phyloP scores from a whole-genome alignment of 2,797 vertebrate species.

The Varecia variegata region DNA sequence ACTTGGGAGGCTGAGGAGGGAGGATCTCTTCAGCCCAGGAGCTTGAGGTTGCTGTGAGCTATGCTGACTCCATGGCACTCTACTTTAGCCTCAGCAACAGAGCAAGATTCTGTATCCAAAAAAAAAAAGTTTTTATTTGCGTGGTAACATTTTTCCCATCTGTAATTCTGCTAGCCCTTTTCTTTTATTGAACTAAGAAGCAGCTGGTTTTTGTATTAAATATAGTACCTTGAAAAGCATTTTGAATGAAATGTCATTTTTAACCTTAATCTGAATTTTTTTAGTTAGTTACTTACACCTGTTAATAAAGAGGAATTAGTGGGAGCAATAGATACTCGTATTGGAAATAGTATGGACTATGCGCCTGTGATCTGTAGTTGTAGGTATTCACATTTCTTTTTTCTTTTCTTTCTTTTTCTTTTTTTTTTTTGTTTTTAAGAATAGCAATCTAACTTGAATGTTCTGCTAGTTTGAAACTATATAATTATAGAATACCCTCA shows the following conservation, averaged over 20 bases:
- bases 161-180: slow-evolving; percentile 7
- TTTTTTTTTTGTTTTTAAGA: background rate
- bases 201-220: slow-evolving; percentile 30
- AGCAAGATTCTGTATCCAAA: background rate
- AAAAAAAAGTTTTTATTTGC: background rate
- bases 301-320: background rate
- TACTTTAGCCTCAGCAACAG: too few species aligned
- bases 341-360: background rate
- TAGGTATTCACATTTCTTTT: background rate
- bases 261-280: slow-evolving; percentile 52
- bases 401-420: background rate
- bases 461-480: background rate
- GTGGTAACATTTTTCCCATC: background rate
- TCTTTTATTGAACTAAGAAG: slow-evolving; percentile 35
- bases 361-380: background rate
- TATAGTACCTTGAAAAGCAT: slow-evolving; percentile 19
- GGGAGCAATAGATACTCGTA: background rate
- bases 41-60: too few species aligned
- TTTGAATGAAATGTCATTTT: slow-evolving; percentile 47
- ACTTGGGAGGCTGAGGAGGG: too few species aligned
- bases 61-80: too few species aligned
- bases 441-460: background rate
- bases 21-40: too few species aligned
- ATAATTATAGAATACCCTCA: background rate
- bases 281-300: background rate